Evolutionary conservation across 2,888 invertebrate genomes (phyloP).

Genomic region (Tinea semifulvella): DNA sequence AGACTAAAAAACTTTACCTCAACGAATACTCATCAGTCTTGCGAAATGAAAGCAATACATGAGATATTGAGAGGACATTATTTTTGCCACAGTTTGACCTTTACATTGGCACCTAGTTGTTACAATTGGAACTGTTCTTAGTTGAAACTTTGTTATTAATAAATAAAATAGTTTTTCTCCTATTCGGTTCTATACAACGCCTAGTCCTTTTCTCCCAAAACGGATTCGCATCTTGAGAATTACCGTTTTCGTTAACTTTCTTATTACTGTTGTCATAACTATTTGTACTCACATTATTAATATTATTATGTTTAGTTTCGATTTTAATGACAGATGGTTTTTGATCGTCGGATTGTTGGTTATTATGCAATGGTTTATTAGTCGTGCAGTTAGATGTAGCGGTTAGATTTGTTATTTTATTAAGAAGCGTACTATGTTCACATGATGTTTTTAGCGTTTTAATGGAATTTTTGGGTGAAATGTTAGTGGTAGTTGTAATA

Average conservation of each 20-base stretch:
- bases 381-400: conserved; percentile 30
- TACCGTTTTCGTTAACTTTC: conserved; percentile 23
- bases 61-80: conserved; percentile 37
- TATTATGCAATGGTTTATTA: conserved; percentile 16
- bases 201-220: conserved; percentile 57
- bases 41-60: conserved; percentile 40
- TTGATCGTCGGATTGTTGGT: neutral
- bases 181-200: conserved; percentile 51
- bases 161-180: conserved; percentile 58
- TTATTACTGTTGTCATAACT: conserved; percentile 26
- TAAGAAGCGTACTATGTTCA: conserved; percentile 34
- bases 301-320: neutral
- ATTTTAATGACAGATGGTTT: neutral
- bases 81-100: conserved; percentile 29
- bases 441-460: conserved; percentile 47
- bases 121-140: conserved; percentile 33
- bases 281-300: conserved; percentile 1
- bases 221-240: conserved; percentile 52
- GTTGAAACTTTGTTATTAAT: conserved; percentile 58
- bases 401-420: conserved; percentile 37
- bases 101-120: conserved; percentile 25
- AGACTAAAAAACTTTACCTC: conserved; percentile 33
- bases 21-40: conserved; percentile 44
- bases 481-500: conserved; percentile 63
- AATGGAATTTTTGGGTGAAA: conserved; percentile 61